phyloP scores from a whole-genome alignment of 2,797 vertebrate species.

The Eurystomus glaucurus region DNA sequence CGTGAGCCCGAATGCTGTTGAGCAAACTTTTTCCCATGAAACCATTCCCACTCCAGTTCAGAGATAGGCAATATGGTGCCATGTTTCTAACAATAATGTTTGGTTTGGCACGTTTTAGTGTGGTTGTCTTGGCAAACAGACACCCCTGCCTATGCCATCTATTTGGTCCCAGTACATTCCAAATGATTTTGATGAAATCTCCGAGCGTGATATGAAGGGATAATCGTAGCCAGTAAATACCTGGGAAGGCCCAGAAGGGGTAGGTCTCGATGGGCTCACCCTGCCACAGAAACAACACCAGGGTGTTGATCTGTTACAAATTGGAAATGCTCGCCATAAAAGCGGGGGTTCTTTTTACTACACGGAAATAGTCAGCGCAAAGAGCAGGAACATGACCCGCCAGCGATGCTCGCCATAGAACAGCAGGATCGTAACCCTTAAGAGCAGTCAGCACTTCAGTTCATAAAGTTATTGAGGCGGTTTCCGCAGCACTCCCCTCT shows the following conservation, averaged over 20 bases:
- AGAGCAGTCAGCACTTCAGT: conserved; percentile 17
- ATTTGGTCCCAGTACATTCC: conserved; percentile 46
- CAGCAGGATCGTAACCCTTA: conserved; percentile 37
- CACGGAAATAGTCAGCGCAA: conserved; percentile 40
- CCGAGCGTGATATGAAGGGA: background rate
- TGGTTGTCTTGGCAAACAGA: conserved; percentile 47
- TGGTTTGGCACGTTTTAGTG: conserved; percentile 42
- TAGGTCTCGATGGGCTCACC: background rate
- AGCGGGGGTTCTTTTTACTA: conserved; percentile 24
- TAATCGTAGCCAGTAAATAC: conserved; percentile 31
- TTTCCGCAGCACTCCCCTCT: conserved; percentile 11
- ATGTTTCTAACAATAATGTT: conserved; percentile 25
- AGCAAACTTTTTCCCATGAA: conserved; percentile 50
- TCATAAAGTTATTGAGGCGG: conserved; percentile 14
- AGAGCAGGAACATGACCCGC: conserved; percentile 32
- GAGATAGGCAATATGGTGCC: conserved; percentile 33
- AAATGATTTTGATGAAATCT: conserved; percentile 54
- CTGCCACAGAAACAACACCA: conserved; percentile 43
- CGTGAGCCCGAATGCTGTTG: background rate
- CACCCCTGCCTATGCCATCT: background rate
- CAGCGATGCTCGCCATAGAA: conserved; percentile 42
- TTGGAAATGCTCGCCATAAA: conserved; percentile 26
- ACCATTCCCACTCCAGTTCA: conserved; percentile 15
- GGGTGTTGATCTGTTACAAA: conserved; percentile 24
- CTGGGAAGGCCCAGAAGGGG: background rate